phyloP scores from a whole-genome alignment of 2,797 vertebrate species.

The Cyprinodon diabolis region DNA sequence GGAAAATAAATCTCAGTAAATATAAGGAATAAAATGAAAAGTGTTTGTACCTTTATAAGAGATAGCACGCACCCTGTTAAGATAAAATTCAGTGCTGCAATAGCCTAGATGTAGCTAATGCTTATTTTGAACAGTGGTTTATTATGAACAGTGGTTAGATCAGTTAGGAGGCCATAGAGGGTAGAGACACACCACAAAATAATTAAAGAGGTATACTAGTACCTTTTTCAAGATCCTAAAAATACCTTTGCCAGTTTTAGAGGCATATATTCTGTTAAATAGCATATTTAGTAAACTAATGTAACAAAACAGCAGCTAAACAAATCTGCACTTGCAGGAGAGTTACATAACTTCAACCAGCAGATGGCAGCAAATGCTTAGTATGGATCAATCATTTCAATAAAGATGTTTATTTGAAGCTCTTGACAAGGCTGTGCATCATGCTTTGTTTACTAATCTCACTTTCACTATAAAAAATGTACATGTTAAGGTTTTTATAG shows the following conservation, averaged over 20 bases:
- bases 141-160: not conserved
- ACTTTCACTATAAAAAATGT: not conserved
- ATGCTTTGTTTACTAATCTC: not conserved
- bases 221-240: not conserved
- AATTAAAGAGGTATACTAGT: too few species aligned
- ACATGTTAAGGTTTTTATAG: too few species aligned
- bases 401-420: conserved; percentile 3
- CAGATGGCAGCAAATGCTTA: conserved; percentile 66
- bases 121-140: too few species aligned
- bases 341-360: conserved; percentile 40
- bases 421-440: not conserved
- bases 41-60: not conserved
- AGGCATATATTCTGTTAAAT: not conserved
- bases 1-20: not conserved
- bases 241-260: not conserved
- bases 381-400: not conserved
- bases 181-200: not conserved
- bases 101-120: too few species aligned
- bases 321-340: not conserved
- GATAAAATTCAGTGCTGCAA: not conserved
- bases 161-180: not conserved
- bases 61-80: too few species aligned
- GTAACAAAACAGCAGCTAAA: not conserved
- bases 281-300: not conserved
- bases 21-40: not conserved